Evolutionary conservation across 1,140 invertebrate species (phyloP).

Genomic region (Antheraea mylitta): DNA sequence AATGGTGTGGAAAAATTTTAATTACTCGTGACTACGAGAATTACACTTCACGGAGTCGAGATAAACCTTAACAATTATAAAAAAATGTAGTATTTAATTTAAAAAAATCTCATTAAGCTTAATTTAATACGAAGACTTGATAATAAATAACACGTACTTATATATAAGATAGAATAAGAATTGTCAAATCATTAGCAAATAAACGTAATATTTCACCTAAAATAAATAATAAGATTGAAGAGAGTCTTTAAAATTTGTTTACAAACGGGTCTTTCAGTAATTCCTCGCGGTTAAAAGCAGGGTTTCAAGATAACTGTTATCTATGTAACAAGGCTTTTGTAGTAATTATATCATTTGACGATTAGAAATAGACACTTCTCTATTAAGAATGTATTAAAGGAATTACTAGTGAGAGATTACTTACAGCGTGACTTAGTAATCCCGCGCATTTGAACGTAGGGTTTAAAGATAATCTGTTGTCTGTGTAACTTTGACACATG

Average conservation of each 20-base stretch:
- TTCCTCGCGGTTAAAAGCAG: background rate
- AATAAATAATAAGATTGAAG: background rate
- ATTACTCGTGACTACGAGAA: too few species aligned
- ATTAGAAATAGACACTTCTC: too few species aligned
- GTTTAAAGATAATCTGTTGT: too few species aligned
- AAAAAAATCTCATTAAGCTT: constrained; percentile 12
- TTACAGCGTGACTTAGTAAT: background rate
- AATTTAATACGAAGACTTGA: constrained; percentile 22
- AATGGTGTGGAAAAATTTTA: too few species aligned
- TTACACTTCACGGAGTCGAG: too few species aligned
- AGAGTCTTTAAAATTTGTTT: background rate
- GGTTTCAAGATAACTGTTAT: too few species aligned
- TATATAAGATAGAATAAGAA: background rate
- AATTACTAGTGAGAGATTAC: too few species aligned
- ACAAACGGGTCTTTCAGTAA: background rate
- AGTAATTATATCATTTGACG: too few species aligned
- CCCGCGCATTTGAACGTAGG: too few species aligned
- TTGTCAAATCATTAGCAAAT: background rate
- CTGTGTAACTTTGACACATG: too few species aligned
- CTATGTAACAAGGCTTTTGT: too few species aligned
- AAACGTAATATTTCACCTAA: background rate
- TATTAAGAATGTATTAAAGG: too few species aligned
- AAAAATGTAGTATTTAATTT: constrained; percentile 16
- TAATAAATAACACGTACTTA: background rate
- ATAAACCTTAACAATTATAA: background rate